phyloP scores from a whole-genome alignment of 2,797 vertebrate genomes.

The Neosalanx taihuensis region DNA sequence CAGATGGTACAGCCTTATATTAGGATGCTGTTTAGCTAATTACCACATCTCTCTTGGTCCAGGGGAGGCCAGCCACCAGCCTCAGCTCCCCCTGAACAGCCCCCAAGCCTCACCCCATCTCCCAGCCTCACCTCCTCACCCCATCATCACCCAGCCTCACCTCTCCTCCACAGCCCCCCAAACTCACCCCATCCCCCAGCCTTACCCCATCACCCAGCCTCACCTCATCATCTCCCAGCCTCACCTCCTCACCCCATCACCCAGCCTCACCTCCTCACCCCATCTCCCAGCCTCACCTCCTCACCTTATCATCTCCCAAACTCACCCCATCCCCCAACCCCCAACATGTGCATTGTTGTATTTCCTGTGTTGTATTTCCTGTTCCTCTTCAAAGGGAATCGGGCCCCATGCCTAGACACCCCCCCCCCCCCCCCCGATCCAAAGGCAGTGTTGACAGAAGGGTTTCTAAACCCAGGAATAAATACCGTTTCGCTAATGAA shows the following conservation, averaged over 20 bases:
- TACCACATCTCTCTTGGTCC: constrained; percentile 46
- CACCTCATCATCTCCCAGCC: constrained; percentile 34
- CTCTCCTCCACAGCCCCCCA: constrained; percentile 42
- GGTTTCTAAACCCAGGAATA: constrained; percentile 55
- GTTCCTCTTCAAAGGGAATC: too few relatives aligned
- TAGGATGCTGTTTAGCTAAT: constrained; percentile 70
- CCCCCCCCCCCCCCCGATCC: constrained; percentile 39
- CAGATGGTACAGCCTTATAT: constrained; percentile 68
- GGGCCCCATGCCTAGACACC: neutral
- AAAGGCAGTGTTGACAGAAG: constrained; percentile 20
- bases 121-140: too few relatives aligned
- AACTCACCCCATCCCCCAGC: too few relatives aligned
- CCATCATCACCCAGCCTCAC: too few relatives aligned
- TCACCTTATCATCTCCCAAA: too few relatives aligned
- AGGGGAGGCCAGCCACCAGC: constrained; percentile 41
- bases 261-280: constrained; percentile 23
- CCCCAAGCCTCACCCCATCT: constrained; percentile 33
- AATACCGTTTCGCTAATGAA: constrained; percentile 69
- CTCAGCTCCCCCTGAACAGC: constrained; percentile 28
- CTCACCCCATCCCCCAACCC: constrained; percentile 24
- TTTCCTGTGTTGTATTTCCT: too few relatives aligned
- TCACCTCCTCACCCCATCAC: constrained; percentile 35
- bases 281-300: too few relatives aligned
- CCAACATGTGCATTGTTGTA: constrained; percentile 3
- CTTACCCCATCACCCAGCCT: constrained; percentile 21